Evolutionary conservation across 2,113 vertebrate species (phyloP).

Genomic region (Rhinogobius similis): DNA sequence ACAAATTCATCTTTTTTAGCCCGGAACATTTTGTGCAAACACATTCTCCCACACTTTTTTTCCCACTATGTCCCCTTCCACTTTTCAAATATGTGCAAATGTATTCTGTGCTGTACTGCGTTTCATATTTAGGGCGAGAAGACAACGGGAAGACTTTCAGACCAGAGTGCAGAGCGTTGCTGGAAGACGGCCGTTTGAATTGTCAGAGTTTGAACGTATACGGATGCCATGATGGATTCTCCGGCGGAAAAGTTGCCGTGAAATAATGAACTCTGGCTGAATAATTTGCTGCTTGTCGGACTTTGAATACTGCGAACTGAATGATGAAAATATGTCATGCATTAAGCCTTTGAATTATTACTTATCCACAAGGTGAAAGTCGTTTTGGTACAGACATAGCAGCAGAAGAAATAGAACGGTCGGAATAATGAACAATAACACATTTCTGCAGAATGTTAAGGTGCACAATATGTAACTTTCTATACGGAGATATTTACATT

Average conservation of each 20-base stretch:
- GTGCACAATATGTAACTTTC: too few relatives aligned
- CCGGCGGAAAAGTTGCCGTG: not conserved
- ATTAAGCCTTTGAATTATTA: too few relatives aligned
- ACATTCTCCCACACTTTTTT: not conserved
- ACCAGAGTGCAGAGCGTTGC: conserved; percentile 9
- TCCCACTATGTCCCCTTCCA: not conserved
- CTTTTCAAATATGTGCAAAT: conserved; percentile 14
- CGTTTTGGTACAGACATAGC: too few relatives aligned
- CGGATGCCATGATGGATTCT: conserved; percentile 20
- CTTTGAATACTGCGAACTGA: not conserved
- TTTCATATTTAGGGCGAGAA: conserved; percentile 19
- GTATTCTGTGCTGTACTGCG: not conserved
- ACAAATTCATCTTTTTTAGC: not conserved
- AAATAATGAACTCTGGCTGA: conserved; percentile 19
- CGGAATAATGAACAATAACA: too few relatives aligned
- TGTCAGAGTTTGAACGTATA: not conserved
- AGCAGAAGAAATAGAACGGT: too few relatives aligned
- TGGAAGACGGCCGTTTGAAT: conserved; percentile 15
- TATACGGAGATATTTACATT: too few relatives aligned
- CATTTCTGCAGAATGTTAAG: too few relatives aligned
- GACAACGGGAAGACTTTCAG: not conserved
- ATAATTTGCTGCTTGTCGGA: not conserved
- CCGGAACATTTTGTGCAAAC: not conserved
- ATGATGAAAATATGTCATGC: too few relatives aligned
- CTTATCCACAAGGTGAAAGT: too few relatives aligned